Evolutionary conservation across 2,888 invertebrate genomes (phyloP), one percentile per base, ranked within the genome.

Genomic region (Chrysina gloriosa): DNA sequence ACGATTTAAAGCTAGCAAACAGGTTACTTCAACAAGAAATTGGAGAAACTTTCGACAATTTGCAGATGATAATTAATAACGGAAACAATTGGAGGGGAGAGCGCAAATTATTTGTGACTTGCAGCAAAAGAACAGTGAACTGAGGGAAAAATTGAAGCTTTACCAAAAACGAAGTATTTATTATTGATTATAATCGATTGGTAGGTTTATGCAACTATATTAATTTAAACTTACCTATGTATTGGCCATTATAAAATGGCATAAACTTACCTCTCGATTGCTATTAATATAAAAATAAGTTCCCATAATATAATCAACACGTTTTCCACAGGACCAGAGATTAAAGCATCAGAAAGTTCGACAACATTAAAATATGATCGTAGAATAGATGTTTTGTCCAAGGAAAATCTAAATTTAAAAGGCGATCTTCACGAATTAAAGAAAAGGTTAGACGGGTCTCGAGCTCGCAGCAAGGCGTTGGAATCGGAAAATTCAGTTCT

Each of bases 1-100:
- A 89, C 74, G 92, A 92, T 72, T 84, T 93, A 34, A 87, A 92
- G 72, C 78, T 90, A 65, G 90, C 92, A 0, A 90, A 91, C 14
- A 93, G 91, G 84, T 88, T 91, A 70, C 78, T 94, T 14, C 89
- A 90, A 75, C 90, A 90, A 78, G 94, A 94, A 83, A 84, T 92
- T 11, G 94, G 94, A 0, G 92, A 93, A 66, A 87, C 86, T 73
- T 88, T 91, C 39, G 88, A 87, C 1, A 89, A 88, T 74, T 84
- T 92, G 6, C 88, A 87, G 74, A 85, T 86, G 61, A 78, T 92
- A 29, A 86, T 86, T 54, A 85, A 85, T 73, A 85, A 86, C 69
- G 82, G 87, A 56, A 84, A 86, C 45, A 88, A 87, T 7, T 94
- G 93, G 93, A 89, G 92, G 71, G 93, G 94, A 85, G 93, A 71